Conservation (phyloP, 2,797 vertebrate genomes). For the Danionella dracula region DNA sequence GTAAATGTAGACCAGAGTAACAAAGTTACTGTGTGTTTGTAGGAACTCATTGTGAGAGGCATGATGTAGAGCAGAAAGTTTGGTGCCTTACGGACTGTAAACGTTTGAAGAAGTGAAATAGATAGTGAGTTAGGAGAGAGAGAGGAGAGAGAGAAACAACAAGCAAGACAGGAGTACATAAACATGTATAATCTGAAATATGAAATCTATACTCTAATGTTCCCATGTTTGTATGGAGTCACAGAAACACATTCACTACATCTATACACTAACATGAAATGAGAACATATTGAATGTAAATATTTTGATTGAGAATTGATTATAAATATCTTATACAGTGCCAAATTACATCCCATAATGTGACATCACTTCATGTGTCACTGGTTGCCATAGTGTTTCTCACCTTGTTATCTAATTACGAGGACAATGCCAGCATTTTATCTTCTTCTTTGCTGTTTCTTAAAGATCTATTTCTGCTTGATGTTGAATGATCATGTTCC, state of each 20-base stretch:
- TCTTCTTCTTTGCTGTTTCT: constrained; percentile 70
- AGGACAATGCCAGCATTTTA: constrained; percentile 65
- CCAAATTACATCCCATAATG: constrained; percentile 76
- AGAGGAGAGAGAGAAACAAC: neutral
- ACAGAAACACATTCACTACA: constrained; percentile 10
- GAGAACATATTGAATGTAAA: constrained; percentile 74
- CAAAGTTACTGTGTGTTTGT: neutral
- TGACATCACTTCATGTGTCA: constrained; percentile 70
- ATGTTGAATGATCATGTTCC: constrained; percentile 59
- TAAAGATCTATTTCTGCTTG: constrained; percentile 58
- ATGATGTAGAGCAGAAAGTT: constrained; percentile 59
- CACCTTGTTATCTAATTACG: constrained; percentile 52
- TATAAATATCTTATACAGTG: constrained; percentile 66
- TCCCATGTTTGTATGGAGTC: constrained; percentile 15
- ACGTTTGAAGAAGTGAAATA: constrained; percentile 12
- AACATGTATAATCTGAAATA: constrained; percentile 14
- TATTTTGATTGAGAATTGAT: constrained; percentile 72
- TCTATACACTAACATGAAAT: neutral
- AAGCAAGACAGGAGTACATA: neutral
- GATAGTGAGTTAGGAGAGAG: neutral
- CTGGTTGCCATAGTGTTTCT: constrained; percentile 69
- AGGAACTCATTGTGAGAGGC: constrained; percentile 29
- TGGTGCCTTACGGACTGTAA: constrained; percentile 68
- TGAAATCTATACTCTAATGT: constrained; percentile 1
- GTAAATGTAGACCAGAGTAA: constrained; percentile 2